Base-by-base conservation (phyloP, 2,888 invertebrate species). In the Abrostola triplasia region DNA sequence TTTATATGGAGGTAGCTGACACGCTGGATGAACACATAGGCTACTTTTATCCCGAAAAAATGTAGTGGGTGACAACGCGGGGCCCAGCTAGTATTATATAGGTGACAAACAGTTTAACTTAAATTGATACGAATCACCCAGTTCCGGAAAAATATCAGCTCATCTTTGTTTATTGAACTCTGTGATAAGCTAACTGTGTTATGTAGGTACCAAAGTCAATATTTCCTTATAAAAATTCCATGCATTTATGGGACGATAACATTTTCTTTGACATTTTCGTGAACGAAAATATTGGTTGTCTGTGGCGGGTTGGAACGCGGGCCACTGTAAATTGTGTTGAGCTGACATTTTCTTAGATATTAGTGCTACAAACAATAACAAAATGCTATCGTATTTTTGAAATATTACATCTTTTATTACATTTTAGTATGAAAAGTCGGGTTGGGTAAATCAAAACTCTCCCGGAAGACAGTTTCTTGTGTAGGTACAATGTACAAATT, bases 161-260 rank as follows among this genome's bases (percentile, higher is more conserved):
- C 44, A 59, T 59, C 49, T 13, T 55, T 74, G 69, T 77, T 74
- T 74, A 70, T 62, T 11, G 57, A 55, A 38, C 49, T 48, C 10
- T 36, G 54, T 59, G 51, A 48, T 77, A 68, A 40, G 56, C 54
- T 42, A 68, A 63, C 44, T 48, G 50, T 24, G 49, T 41, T 56
- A n/a, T 58, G 41, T 59, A 47, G 44, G 13, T 47, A 47, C 44
- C 44, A 47, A 67, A 73, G 59, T 68, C 69, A 65, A 73, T 74
- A 73, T 70, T 75, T 73, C 69, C 70, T 77, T 64, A 69, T 66
- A 70, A 70, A 75, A 70, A 77, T 60, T 62, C 70, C 75, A 64
- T 74, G 75, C 70, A 74, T 77, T 77, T 77, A 74, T 66, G 52
- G 56, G 66, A 52, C 58, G 61, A 75, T 77, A 62, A 68, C 60